Evolutionary conservation across 2,113 vertebrate species (phyloP).

Genomic region (Petromus typicus): DNA sequence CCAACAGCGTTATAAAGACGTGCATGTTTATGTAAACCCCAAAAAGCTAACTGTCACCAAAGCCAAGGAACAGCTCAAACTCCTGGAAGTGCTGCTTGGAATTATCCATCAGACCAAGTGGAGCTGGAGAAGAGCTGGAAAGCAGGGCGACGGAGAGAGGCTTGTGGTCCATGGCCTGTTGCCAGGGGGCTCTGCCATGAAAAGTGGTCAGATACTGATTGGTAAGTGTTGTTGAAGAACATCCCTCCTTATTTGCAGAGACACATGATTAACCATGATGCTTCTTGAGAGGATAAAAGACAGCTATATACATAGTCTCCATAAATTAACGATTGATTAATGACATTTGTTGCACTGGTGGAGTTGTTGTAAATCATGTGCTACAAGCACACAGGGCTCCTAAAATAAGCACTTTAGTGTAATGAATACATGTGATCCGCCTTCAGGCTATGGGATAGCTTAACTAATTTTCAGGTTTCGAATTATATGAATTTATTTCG

Average conservation of each 20-base stretch:
- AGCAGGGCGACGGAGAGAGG: slow-evolving; percentile 86
- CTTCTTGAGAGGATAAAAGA: not conserved
- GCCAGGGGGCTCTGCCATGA: slow-evolving; percentile 93
- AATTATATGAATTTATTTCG: slow-evolving; percentile 50
- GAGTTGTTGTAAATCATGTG: not conserved
- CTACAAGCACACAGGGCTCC: not conserved
- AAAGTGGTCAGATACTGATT: slow-evolving; percentile 93
- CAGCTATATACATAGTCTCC: not conserved
- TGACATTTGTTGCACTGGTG: not conserved
- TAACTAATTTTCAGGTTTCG: slow-evolving; percentile 20
- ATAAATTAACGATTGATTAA: not conserved
- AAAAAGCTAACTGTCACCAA: slow-evolving; percentile 86
- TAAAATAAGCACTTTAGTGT: not conserved
- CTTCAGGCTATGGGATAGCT: not conserved
- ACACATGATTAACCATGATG: not conserved
- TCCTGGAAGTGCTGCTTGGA: slow-evolving; percentile 94
- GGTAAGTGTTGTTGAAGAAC: slow-evolving; percentile 88
- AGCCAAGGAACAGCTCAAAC: slow-evolving; percentile 86
- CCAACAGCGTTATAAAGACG: slow-evolving; percentile 91
- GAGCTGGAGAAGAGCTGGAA: slow-evolving; percentile 85
- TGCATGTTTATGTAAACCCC: slow-evolving; percentile 95
- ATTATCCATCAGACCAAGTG: slow-evolving; percentile 91
- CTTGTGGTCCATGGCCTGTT: slow-evolving; percentile 93
- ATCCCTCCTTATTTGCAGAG: not conserved
- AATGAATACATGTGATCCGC: not conserved